phyloP scores from a whole-genome alignment of 2,797 vertebrate species.

The Pygocentrus nattereri region DNA sequence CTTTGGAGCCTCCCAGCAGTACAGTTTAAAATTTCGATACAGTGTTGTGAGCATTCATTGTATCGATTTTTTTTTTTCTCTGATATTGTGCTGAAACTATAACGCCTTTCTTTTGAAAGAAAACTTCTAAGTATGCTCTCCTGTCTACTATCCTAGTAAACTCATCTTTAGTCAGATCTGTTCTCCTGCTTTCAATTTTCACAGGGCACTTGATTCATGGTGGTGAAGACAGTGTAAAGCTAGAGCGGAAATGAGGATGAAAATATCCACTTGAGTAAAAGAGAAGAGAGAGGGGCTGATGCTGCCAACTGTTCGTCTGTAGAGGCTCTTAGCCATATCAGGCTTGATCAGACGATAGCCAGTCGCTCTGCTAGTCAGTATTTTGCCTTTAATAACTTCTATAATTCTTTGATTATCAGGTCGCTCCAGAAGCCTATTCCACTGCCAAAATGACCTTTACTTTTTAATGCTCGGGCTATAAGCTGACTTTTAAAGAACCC shows the following conservation, averaged over 20 bases:
- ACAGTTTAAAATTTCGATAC: not conserved
- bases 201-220: conserved; percentile 42
- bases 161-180: conserved; percentile 36
- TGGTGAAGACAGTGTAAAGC: conserved; percentile 29
- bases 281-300: conserved; percentile 45
- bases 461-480: conserved; percentile 65
- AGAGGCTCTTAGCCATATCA: conserved; percentile 50
- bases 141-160: conserved; percentile 40
- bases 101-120: conserved; percentile 9
- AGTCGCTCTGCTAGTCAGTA: conserved; percentile 52
- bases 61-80: not conserved
- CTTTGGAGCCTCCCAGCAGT: not conserved
- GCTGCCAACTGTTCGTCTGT: conserved; percentile 50
- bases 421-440: conserved; percentile 66
- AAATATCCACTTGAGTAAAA: conserved; percentile 56
- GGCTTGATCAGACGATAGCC: conserved; percentile 47
- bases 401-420: conserved; percentile 69
- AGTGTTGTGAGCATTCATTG: not conserved
- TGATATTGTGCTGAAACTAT: not conserved
- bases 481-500: conserved; percentile 62
- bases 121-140: not conserved
- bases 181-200: conserved; percentile 46
- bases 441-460: conserved; percentile 66
- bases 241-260: conserved; percentile 46
- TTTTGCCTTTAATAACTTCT: conserved; percentile 67